phyloP scores from a whole-genome alignment of 2,888 invertebrate genomes.

The Aphodius sticticus region DNA sequence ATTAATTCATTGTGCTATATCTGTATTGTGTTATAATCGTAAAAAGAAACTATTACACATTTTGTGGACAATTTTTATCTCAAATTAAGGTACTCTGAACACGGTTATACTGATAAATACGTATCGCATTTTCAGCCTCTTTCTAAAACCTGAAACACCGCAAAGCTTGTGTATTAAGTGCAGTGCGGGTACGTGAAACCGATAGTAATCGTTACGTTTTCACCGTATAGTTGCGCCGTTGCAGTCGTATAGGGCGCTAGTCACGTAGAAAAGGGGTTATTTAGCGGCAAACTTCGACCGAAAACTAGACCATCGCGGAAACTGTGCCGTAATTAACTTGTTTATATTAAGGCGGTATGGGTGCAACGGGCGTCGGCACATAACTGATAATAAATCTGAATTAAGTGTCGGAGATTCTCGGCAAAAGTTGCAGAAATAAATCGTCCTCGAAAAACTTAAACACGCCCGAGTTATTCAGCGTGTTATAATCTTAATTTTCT shows the following conservation, averaged over 20 bases:
- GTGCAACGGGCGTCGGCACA: neutral
- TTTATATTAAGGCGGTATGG: neutral
- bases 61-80: no score
- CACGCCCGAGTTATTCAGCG: constrained; percentile 4
- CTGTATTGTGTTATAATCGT: no score
- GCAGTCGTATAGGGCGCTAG: neutral
- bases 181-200: no score
- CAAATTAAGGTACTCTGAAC: neutral
- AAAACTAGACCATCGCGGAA: neutral
- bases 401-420: neutral
- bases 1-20: no score
- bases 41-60: no score
- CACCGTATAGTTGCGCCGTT: no score
- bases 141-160: neutral
- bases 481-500: neutral
- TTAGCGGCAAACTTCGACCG: neutral
- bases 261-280: neutral
- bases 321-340: neutral
- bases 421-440: neutral
- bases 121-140: neutral
- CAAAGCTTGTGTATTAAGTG: no score
- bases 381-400: constrained; percentile 4
- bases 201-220: no score
- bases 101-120: neutral
- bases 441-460: neutral